A percentile compares a stretch with the other conserved stretches of the same genome.
Conservation (phyloP, 2,797 vertebrate genomes). For the Neosalanx taihuensis region DNA sequence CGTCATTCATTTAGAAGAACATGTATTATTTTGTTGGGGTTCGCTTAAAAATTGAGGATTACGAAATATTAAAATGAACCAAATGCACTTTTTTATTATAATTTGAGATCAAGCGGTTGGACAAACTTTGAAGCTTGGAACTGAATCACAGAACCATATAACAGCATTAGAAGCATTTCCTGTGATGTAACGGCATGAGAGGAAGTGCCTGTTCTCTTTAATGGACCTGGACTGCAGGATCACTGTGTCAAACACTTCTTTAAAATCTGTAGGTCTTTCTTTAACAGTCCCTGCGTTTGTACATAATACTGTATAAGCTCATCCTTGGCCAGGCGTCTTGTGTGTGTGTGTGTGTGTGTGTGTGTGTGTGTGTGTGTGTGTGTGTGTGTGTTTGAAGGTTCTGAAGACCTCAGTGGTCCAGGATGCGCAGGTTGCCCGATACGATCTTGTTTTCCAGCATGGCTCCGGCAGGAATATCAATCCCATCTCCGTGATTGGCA, state of each 20-base stretch:
- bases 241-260: not conserved
- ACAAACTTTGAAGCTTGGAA: no score
- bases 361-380: no score
- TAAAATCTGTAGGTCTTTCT: not conserved
- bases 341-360: no score
- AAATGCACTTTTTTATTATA: no score
- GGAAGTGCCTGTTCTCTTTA: not conserved
- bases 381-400: conserved; percentile 15
- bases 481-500: conserved; percentile 93
- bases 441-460: conserved; percentile 97
- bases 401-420: conserved; percentile 84
- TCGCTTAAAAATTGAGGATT: no score
- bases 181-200: no score
- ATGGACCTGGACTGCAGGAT: not conserved
- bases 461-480: conserved; percentile 94
- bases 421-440: conserved; percentile 93
- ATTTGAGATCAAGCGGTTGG: no score
- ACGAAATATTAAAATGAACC: no score
- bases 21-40: no score
- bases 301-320: not conserved
- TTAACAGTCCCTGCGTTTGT: conserved; percentile 12
- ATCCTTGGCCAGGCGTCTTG: conserved; percentile 13
- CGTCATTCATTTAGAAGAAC: no score
- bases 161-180: no score
- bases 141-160: no score